Base-by-base conservation (phyloP, 2,797 vertebrate species). In the Halcyon smyrnensis region DNA sequence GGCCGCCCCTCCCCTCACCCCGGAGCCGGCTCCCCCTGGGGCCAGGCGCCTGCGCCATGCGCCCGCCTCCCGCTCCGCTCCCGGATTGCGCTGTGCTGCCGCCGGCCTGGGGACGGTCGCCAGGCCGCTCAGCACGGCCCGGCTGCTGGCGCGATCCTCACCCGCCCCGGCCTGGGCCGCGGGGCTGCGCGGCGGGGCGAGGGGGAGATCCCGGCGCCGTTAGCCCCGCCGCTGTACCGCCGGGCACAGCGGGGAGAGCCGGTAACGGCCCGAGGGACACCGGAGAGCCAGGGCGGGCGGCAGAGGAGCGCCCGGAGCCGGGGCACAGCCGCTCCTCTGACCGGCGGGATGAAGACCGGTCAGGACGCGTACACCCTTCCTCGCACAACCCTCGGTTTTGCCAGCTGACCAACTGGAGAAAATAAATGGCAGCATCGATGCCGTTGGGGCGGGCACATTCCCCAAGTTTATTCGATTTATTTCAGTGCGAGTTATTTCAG, bases 361-460 rank as follows among this genome's bases (percentile, higher is more conserved):
- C 37, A 5, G 69, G 51, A 32, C 7, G 67, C 50, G 15, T 20
- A 24, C 25, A 17, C 15, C 41, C 41, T 43, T 28, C 4, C 28
- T 4, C 34, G 4, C 3, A 1, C 8, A 5, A 8, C 7, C 4
- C 6, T 8, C 15, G 5, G 0, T 15, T 21, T 8, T 3, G 36
- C 15, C 54, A 1, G 11, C 68, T 9, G 59, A 12, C 9, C 9
- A 24, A 3, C 9, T 4, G 53, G 2, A 10, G 24, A 23, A 21
- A 4, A 13, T 4, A 1, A 16, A 11, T 6, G 1, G 0, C 24
- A 12, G 54, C 54, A 1, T 2, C 13, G 4, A 1, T 36, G 88
- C 17, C 12, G 0, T 27, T 1, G 2, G 41, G 28, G 19, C 15
- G n/a, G 1, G 13, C 17, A 0, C n/a, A 15, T 30, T 34, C 21